Conservation (phyloP, 2,888 invertebrate genomes). For the Syrista parreyssii region DNA sequence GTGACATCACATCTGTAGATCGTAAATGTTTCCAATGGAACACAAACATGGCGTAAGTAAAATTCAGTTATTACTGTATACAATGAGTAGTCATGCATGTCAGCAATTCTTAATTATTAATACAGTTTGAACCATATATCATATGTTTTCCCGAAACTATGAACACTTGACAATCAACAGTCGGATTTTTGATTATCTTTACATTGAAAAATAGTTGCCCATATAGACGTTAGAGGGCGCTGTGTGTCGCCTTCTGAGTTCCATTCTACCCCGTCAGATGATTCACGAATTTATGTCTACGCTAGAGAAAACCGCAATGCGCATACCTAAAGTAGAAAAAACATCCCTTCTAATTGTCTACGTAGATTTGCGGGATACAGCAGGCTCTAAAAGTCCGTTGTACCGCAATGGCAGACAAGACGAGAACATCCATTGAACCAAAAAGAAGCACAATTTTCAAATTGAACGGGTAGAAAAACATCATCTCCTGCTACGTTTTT, state of each 20-base stretch:
- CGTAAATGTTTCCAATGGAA: neutral
- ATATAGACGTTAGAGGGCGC: neutral
- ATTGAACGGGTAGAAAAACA: neutral
- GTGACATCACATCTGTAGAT: neutral
- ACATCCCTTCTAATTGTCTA: neutral
- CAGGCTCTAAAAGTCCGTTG: neutral
- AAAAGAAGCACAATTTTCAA: neutral
- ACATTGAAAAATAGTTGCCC: neutral
- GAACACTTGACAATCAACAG: neutral
- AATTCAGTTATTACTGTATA: neutral
- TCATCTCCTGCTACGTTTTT: neutral
- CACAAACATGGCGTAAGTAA: neutral
- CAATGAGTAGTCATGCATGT: neutral
- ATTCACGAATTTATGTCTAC: conserved; percentile 19
- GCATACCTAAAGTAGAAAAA: conserved; percentile 19
- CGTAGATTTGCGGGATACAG: neutral
- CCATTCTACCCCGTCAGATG: conserved; percentile 21
- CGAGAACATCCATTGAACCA: neutral
- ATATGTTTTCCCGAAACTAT: neutral
- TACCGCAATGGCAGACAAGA: neutral
- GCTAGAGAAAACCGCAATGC: conserved; percentile 31
- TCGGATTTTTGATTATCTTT: neutral
- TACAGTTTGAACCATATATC: neutral
- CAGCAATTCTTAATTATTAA: neutral
- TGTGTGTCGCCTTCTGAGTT: conserved; percentile 4